These are phyloP conservation scores for Corapipo altera DNA, from an alignment of 2,113 vertebrate species.

Conservation along the genomic window DNA sequence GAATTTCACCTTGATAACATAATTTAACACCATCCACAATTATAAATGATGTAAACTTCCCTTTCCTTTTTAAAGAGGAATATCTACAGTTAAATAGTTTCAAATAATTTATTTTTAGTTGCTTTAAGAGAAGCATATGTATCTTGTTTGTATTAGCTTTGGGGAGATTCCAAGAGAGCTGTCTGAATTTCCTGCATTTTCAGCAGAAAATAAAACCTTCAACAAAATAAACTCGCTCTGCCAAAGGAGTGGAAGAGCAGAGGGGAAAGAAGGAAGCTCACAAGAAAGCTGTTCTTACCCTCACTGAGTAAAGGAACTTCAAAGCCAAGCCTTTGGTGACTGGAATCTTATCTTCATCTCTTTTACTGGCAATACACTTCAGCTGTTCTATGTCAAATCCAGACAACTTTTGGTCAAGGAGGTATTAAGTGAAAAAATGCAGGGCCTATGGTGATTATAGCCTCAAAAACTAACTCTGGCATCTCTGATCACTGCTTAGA, in stretches of 20 bases:
- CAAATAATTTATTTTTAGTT: constrained; percentile 75
- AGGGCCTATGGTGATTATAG: neutral
- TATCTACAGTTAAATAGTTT: constrained; percentile 67
- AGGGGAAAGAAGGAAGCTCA: neutral
- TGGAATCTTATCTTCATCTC: constrained; percentile 40
- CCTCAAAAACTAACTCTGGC: neutral
- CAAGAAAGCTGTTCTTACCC: neutral
- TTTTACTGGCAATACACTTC: constrained; percentile 21
- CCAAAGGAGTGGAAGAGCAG: neutral
- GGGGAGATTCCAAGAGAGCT: constrained; percentile 73
- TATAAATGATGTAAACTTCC: constrained; percentile 60
- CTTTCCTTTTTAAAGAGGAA: constrained; percentile 55
- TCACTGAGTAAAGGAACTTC: constrained; percentile 12
- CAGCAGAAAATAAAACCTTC: constrained; percentile 78
- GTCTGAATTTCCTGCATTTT: constrained; percentile 78
- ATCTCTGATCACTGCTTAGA: neutral
- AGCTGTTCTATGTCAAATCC: neutral
- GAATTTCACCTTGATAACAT: constrained; percentile 48
- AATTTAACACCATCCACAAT: constrained; percentile 6
- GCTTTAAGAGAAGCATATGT: constrained; percentile 70
- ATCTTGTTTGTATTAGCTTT: constrained; percentile 78
- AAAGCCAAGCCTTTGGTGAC: constrained; percentile 18
- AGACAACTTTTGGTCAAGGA: constrained; percentile 25
- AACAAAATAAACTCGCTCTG: constrained; percentile 60
- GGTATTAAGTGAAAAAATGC: neutral